Evolutionary conservation across 2,113 vertebrate species (phyloP).

Genomic region (Halichoeres trimaculatus): DNA sequence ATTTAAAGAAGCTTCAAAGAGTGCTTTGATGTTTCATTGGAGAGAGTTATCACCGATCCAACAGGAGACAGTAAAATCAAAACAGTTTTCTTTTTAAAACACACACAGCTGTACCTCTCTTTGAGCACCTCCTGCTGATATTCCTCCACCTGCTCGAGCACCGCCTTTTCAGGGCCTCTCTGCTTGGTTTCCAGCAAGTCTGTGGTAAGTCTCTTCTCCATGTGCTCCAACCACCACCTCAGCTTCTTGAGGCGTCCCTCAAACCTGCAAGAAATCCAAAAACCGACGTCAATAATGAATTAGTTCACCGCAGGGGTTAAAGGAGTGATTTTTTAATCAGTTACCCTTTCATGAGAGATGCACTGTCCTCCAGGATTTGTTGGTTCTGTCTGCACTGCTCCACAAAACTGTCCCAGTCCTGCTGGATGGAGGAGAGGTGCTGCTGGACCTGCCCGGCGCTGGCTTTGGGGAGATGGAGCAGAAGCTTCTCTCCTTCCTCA

Average conservation of each 20-base stretch:
- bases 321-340: neutral
- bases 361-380: conserved; percentile 89
- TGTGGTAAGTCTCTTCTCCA: conserved; percentile 89
- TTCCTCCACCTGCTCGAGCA: conserved; percentile 91
- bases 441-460: conserved; percentile 89
- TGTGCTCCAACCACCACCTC: conserved; percentile 89
- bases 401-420: conserved; percentile 92
- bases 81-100: neutral
- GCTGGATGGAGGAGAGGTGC: conserved; percentile 88
- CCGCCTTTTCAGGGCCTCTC: conserved; percentile 88
- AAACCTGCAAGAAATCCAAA: conserved; percentile 82
- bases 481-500: conserved; percentile 91
- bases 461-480: conserved; percentile 88
- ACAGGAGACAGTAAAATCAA: neutral
- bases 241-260: conserved; percentile 90
- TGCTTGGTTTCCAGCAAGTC: conserved; percentile 88
- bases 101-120: conserved; percentile 87
- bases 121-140: conserved; percentile 91
- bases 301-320: neutral
- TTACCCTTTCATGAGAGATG: conserved; percentile 84
- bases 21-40: neutral
- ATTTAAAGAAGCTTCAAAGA: neutral
- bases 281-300: neutral
- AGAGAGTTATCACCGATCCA: neutral
- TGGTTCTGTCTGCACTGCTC: conserved; percentile 90